Percentiles rank a stretch among this genome's conserved stretches.
These are phyloP conservation scores for Nebria brevicollis DNA, from an alignment of 2,888 invertebrate genomes.

Conservation along the genomic window DNA sequence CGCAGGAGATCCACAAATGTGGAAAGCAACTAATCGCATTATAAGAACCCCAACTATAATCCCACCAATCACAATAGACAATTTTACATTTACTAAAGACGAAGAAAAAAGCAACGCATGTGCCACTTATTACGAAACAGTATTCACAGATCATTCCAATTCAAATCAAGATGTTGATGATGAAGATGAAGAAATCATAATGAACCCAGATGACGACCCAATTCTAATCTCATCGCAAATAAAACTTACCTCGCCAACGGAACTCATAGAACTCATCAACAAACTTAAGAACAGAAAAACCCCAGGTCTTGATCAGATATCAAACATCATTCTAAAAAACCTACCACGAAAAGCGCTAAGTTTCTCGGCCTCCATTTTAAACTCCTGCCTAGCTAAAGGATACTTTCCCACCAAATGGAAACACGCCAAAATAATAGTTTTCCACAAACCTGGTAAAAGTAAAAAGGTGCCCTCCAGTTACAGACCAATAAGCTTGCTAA, in stretches of 20 bases:
- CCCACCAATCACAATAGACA: too few species aligned
- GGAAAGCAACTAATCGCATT: too few species aligned
- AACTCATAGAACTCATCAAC: conserved; percentile 21
- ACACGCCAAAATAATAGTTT: conserved; percentile 27
- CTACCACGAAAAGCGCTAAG: too few species aligned
- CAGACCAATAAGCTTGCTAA: background rate
- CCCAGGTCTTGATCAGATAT: conserved; percentile 2
- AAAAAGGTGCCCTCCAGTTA: background rate
- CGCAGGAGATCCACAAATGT: too few species aligned
- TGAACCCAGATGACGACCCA: too few species aligned
- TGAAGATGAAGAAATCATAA: background rate
- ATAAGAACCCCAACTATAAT: too few species aligned
- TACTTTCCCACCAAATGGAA: conserved; percentile 39
- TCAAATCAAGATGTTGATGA: background rate
- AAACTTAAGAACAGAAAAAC: conserved; percentile 41
- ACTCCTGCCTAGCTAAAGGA: conserved; percentile 22
- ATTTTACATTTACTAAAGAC: too few species aligned
- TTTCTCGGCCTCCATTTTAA: background rate
- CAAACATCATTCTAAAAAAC: too few species aligned
- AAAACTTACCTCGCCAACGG: background rate
- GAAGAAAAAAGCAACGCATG: too few species aligned
- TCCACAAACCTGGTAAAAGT: background rate
- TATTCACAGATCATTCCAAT: conserved; percentile 8
- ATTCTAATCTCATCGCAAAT: too few species aligned
- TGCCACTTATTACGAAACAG: background rate